These are phyloP conservation scores for Plodia interpunctella DNA, from an alignment of 1,140 invertebrate species.

Conservation along the genomic window DNA sequence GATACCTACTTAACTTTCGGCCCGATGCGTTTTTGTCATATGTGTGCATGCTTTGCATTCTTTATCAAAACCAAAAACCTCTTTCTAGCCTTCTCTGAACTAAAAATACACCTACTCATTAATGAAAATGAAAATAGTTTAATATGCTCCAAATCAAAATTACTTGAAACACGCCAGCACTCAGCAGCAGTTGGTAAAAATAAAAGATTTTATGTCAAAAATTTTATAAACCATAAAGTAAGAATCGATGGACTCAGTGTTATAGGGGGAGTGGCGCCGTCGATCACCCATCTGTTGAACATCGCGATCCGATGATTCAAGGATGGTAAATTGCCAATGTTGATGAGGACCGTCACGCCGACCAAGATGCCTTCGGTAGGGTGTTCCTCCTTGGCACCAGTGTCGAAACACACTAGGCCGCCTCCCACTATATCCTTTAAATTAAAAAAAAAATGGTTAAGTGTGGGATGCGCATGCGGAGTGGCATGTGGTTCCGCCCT, in stretches of 20 bases:
- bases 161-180: no score
- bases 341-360: slow-evolving; percentile 38
- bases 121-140: no score
- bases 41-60: no score
- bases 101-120: no score
- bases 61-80: no score
- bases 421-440: slow-evolving; percentile 43
- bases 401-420: slow-evolving; percentile 40
- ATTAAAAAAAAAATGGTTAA: neutral
- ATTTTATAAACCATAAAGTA: neutral
- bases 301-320: slow-evolving; percentile 35
- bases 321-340: slow-evolving; percentile 29
- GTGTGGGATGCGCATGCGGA: no score
- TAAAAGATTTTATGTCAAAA: neutral
- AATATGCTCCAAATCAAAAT: no score
- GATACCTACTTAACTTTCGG: no score
- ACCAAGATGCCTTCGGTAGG: slow-evolving; percentile 33
- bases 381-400: slow-evolving; percentile 41
- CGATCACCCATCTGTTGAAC: slow-evolving; percentile 39
- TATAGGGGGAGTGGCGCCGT: slow-evolving; percentile 2
- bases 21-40: no score
- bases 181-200: neutral
- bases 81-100: no score
- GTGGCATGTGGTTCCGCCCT: no score
- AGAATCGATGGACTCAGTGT: no score